A percentile compares a stretch with the other conserved stretches of the same genome.
These are phyloP conservation scores for Elephas maximus DNA, from an alignment of 2,113 vertebrate genomes.

Conservation along the genomic window DNA sequence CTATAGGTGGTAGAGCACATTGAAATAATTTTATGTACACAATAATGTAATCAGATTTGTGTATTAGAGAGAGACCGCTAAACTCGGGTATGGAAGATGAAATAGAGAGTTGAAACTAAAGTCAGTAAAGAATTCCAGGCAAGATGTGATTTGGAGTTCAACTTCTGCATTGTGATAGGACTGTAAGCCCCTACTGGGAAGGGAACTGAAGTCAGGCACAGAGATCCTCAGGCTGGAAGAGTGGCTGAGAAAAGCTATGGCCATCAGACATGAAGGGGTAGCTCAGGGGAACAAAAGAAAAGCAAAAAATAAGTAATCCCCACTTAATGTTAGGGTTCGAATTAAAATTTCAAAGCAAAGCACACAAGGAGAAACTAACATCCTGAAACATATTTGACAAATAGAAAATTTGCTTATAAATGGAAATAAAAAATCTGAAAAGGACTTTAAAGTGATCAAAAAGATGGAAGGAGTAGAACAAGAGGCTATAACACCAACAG, in stretches of 20 bases:
- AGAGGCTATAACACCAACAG: not conserved
- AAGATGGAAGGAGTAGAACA: conserved; percentile 30
- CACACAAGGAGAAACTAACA: not conserved
- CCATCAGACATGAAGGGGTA: not conserved
- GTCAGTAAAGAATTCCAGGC: conserved; percentile 38
- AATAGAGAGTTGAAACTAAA: conserved; percentile 10
- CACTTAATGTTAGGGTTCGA: conserved; percentile 30
- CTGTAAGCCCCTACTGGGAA: not conserved
- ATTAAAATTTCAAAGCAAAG: conserved; percentile 59
- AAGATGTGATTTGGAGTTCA: conserved; percentile 30
- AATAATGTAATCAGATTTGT: conserved; percentile 43
- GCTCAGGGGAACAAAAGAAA: not conserved
- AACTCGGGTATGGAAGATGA: conserved; percentile 1
- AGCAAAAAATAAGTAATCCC: conserved; percentile 5
- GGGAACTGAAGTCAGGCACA: not conserved
- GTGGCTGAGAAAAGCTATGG: conserved; percentile 7
- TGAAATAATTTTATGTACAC: conserved; percentile 49
- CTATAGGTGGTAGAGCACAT: not conserved
- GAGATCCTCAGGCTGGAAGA: not conserved
- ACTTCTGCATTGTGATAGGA: conserved; percentile 17
- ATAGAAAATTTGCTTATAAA: conserved; percentile 41
- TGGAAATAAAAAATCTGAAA: conserved; percentile 31
- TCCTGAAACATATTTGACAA: conserved; percentile 22
- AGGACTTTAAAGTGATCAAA: not conserved
- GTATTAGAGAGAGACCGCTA: conserved; percentile 17